Base-by-base conservation (phyloP, 37 sponge, comb jelly and placozoan species). In the Trichoplax adhaerens region DNA sequence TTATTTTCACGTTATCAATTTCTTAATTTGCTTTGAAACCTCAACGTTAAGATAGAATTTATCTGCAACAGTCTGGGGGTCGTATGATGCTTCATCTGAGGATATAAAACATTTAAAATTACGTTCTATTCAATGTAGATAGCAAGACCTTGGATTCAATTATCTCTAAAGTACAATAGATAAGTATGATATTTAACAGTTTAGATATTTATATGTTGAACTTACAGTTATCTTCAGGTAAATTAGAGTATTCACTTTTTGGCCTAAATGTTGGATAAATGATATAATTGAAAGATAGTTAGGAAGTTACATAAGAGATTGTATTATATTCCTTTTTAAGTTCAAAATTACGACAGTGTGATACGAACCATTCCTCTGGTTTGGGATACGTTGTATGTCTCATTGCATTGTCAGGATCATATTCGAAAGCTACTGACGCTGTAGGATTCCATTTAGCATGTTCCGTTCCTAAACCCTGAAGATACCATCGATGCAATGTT, bases 361-460 rank as follows among this genome's bases (percentile, higher is more conserved):
- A 71, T 4, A n/a, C 54, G 60, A 6, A 87, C 99, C 99, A 97
- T 66, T 97, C 99, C 69, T 93, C 83, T 58, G 99, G 91, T 64
- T 77, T 84, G 56, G 99, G 99, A 76, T 86, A 97, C 55, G 91
- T 88, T 2, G 99, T 97, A 84, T 97, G 99, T 76, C 99, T 74
- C 52, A 97, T 77, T 12, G 94, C 80, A 68, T 97, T 97, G 72
- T 97, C 99, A 1, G 99, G 99, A 74, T 97, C 99, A 79, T 97
- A 97, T 72, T 97, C 99, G 76, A 97, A 97, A 4, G 94, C 82
- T 3, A 97, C 83, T 52, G 86, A 90, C 60, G 99, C 84, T 1
- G 94, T 81, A 7, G 95, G 95, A 52, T 74, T 86, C 99, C 99
- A 97, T 79, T 97, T 97, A 58, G 94, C 91, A 75, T 97, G 99